A percentile compares a stretch with the other conserved stretches of the same genome.
These are phyloP conservation scores for Zaprionus nigranus DNA, from an alignment of 1,140 invertebrate species.

Conservation along the genomic window DNA sequence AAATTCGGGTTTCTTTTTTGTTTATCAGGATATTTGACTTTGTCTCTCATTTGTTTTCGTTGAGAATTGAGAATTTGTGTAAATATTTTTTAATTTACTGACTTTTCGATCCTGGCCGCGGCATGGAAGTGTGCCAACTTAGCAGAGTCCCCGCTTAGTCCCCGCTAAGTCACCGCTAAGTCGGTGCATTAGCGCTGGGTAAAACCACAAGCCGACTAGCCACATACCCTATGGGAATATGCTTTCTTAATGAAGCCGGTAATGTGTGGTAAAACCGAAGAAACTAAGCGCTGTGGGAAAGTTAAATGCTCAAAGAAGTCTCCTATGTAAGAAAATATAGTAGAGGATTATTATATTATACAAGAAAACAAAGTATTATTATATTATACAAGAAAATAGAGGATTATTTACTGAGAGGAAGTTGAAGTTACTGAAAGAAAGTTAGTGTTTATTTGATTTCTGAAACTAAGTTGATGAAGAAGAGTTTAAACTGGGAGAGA, in stretches of 20 bases:
- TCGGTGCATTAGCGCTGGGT: conserved; percentile 28
- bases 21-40: conserved; percentile 38
- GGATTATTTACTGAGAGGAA: too few species aligned
- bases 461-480: neutral
- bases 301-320: too few species aligned
- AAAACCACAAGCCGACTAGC: neutral
- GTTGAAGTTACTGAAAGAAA: too few species aligned
- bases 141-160: conserved; percentile 8
- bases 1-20: conserved; percentile 18
- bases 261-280: conserved; percentile 42
- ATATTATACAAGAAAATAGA: too few species aligned
- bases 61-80: conserved; percentile 57
- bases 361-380: too few species aligned
- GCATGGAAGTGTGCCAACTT: conserved; percentile 37
- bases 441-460: too few species aligned
- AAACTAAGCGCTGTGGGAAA: conserved; percentile 29
- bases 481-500: neutral
- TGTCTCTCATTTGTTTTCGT: conserved; percentile 30
- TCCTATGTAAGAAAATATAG: neutral
- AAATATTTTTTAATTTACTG: conserved; percentile 74
- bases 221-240: conserved; percentile 7
- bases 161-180: conserved; percentile 23
- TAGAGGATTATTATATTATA: too few species aligned
- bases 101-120: conserved; percentile 22
- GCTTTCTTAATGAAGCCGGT: conserved; percentile 23